Conservation (phyloP, 2,797 vertebrate genomes). For the Notolepis coatsorum region DNA sequence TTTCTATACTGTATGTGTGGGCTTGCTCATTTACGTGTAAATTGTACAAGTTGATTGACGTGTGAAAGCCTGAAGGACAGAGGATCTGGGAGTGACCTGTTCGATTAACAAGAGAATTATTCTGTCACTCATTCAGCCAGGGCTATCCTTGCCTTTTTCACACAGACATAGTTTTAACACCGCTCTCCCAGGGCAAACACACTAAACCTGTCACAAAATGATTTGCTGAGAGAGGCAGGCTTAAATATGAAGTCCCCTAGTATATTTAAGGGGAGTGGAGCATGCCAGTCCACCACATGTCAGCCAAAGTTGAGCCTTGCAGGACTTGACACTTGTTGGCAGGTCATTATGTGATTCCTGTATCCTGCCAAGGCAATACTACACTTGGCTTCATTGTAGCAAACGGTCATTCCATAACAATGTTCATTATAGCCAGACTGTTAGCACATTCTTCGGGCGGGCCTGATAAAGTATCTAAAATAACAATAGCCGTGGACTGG, state of each 20-base stretch:
- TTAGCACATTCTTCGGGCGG: background rate
- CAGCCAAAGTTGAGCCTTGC: constrained; percentile 45
- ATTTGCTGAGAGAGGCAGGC: constrained; percentile 26
- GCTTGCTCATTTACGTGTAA: constrained; percentile 6
- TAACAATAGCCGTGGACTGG: too few relatives aligned
- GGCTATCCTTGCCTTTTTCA: constrained; percentile 15
- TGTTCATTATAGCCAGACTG: background rate
- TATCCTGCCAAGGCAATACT: background rate
- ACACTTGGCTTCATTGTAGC: background rate
- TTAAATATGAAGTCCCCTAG: constrained; percentile 65
- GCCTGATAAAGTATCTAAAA: too few relatives aligned
- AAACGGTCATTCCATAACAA: background rate
- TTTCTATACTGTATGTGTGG: background rate
- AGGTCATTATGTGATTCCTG: constrained; percentile 49
- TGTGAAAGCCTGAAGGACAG: constrained; percentile 33
- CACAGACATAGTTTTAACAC: constrained; percentile 56
- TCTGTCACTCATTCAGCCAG: constrained; percentile 62
- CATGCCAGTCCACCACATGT: constrained; percentile 62
- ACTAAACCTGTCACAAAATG: constrained; percentile 39
- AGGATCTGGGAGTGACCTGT: constrained; percentile 46
- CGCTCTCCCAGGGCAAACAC: constrained; percentile 38
- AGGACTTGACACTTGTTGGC: constrained; percentile 55
- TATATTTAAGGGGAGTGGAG: constrained; percentile 51
- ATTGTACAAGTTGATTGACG: constrained; percentile 32
- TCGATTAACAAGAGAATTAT: constrained; percentile 68